These are phyloP conservation scores for Vidua macroura DNA, from an alignment of 2,113 vertebrate genomes.

Conservation along the genomic window DNA sequence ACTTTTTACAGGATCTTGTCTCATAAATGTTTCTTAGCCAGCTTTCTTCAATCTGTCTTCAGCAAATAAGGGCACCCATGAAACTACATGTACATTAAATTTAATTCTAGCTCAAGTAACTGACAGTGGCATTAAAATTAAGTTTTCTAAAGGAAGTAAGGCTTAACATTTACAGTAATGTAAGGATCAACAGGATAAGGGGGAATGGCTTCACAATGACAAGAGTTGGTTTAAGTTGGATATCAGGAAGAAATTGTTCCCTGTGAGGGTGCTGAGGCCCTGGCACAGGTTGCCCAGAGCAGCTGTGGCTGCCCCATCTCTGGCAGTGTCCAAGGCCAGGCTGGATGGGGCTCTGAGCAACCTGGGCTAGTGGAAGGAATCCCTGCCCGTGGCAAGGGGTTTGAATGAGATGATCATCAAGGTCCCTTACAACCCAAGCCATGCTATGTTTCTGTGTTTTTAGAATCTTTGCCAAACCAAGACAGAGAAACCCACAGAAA, in stretches of 20 bases:
- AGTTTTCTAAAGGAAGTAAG: background rate
- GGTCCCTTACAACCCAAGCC: background rate
- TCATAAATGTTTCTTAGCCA: background rate
- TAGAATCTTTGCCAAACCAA: background rate
- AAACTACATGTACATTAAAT: background rate
- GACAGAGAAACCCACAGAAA: background rate
- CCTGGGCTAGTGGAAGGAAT: background rate
- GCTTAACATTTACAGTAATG: background rate
- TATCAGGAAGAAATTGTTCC: background rate
- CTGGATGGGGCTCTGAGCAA: background rate
- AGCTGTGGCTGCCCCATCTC: background rate
- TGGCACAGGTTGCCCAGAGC: background rate
- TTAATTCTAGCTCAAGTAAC: background rate
- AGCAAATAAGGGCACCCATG: slow-evolving; percentile 3
- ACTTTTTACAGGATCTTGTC: background rate
- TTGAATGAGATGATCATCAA: background rate
- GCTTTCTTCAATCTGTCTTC: background rate
- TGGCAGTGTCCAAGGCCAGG: background rate
- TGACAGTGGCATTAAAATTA: background rate
- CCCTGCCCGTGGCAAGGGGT: background rate
- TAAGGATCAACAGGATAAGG: background rate
- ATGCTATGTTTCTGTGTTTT: background rate
- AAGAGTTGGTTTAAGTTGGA: background rate
- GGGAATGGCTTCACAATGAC: background rate
- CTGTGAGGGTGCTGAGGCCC: background rate